Evolutionary conservation across 2,113 vertebrate genomes (phyloP).

Genomic region (Oreochromis aureus): DNA sequence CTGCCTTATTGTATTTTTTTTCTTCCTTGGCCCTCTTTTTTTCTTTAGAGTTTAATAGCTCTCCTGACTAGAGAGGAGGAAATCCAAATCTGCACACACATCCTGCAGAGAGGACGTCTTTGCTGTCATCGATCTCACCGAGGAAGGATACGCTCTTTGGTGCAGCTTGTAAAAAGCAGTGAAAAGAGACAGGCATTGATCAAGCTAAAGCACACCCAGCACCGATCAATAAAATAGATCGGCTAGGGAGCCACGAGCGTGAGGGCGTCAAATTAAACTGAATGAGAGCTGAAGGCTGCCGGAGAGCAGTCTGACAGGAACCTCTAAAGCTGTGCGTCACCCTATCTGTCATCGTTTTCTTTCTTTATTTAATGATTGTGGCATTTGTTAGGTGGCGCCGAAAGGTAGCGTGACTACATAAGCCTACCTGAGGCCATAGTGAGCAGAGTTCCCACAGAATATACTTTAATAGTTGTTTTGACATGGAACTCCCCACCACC

Average conservation of each 20-base stretch:
- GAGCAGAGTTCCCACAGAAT: slow-evolving; percentile 27
- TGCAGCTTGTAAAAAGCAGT: slow-evolving; percentile 24
- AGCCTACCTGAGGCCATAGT: slow-evolving; percentile 43
- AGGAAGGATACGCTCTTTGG: neutral
- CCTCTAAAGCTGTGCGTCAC: slow-evolving; percentile 3
- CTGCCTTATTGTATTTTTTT: neutral
- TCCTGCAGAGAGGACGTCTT: slow-evolving; percentile 18
- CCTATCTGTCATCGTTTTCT: slow-evolving; percentile 11
- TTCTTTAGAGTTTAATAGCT: slow-evolving; percentile 1
- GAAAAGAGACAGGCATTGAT: slow-evolving; percentile 46
- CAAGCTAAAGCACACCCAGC: slow-evolving; percentile 3
- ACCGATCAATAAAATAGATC: slow-evolving; percentile 53
- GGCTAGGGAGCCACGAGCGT: neutral
- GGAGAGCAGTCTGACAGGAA: slow-evolving; percentile 20
- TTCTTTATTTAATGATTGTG: slow-evolving; percentile 55
- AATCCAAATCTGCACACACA: neutral
- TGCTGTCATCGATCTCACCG: slow-evolving; percentile 3
- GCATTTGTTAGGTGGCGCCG: slow-evolving; percentile 41
- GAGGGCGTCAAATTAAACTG: neutral
- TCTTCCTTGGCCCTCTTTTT: neutral
- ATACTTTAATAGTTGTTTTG: slow-evolving; percentile 56
- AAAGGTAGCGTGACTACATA: slow-evolving; percentile 40
- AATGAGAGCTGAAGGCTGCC: neutral
- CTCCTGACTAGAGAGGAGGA: neutral
- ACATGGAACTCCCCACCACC: neutral